A percentile compares a stretch with the other conserved stretches of the same genome.
Conservation (phyloP, 2,888 invertebrate species). For the Latheticus oryzae region DNA sequence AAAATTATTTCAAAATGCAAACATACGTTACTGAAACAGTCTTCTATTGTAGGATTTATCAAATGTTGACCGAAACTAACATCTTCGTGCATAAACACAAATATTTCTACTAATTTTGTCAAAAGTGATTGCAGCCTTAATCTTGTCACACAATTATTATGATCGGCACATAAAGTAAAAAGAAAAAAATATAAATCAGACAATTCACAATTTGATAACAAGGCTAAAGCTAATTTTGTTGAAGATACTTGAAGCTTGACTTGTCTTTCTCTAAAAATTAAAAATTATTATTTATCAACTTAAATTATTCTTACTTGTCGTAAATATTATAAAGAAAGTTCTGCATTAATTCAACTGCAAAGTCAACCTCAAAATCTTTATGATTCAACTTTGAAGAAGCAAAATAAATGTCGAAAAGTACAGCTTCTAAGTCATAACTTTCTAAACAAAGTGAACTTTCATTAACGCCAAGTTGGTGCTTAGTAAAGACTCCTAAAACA, state of each 20-base stretch:
- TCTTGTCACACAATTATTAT: constrained; percentile 79
- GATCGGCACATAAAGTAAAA: constrained; percentile 78
- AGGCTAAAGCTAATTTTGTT: constrained; percentile 75
- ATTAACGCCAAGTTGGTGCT: constrained; percentile 76
- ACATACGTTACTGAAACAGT: constrained; percentile 78
- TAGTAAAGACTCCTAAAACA: constrained; percentile 77
- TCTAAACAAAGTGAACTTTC: constrained; percentile 77
- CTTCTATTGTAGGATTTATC: constrained; percentile 76
- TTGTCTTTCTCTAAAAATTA: constrained; percentile 61
- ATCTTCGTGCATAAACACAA: constrained; percentile 73
- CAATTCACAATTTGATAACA: constrained; percentile 75
- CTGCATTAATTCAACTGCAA: constrained; percentile 73
- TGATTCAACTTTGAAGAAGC: constrained; percentile 76
- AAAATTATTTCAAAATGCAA: constrained; percentile 26
- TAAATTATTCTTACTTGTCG: constrained; percentile 69
- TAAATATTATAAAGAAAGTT: constrained; percentile 76
- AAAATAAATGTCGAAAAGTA: constrained; percentile 80
- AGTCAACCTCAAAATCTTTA: constrained; percentile 72
- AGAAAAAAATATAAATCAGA: constrained; percentile 75
- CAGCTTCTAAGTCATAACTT: constrained; percentile 76
- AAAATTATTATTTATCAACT: background rate
- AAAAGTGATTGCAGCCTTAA: constrained; percentile 73
- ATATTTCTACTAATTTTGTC: constrained; percentile 71
- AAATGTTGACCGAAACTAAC: constrained; percentile 72
- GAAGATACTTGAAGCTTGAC: constrained; percentile 75